phyloP scores from a whole-genome alignment of 2,797 vertebrate genomes.

The Florisuga fusca region DNA sequence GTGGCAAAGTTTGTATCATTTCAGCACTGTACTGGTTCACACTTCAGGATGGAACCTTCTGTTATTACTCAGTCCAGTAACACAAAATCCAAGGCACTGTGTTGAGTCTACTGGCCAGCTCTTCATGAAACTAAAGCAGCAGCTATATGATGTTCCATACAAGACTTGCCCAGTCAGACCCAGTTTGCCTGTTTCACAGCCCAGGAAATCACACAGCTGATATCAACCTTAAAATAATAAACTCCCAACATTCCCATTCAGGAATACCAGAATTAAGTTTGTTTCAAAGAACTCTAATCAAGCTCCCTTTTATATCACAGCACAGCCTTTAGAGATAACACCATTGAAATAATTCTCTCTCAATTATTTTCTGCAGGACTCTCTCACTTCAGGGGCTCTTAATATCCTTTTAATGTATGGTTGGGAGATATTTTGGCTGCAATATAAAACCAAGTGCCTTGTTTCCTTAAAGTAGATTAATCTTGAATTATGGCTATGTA shows the following conservation, averaged over 20 bases:
- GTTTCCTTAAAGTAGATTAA: constrained; percentile 45
- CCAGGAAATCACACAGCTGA: background rate
- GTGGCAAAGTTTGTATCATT: background rate
- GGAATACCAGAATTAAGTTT: constrained; percentile 11
- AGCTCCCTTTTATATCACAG: background rate
- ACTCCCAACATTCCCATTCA: background rate
- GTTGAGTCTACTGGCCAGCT: background rate
- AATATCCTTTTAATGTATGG: background rate
- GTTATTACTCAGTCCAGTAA: background rate
- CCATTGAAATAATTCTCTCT: background rate
- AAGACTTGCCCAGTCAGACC: background rate
- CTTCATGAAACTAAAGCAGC: background rate
- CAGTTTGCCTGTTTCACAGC: background rate
- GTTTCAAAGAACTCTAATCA: background rate
- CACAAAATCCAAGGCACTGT: background rate
- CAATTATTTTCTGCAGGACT: background rate
- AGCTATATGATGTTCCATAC: rapidly evolving
- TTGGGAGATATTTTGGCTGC: background rate
- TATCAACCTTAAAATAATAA: background rate
- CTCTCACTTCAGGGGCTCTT: background rate
- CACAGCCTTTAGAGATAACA: background rate
- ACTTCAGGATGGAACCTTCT: background rate
- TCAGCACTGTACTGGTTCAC: background rate
- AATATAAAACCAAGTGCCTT: constrained; percentile 10
- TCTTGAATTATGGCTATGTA: background rate